Evolutionary conservation across 2,797 vertebrate species (phyloP).

Genomic region (Pristis pectinata): DNA sequence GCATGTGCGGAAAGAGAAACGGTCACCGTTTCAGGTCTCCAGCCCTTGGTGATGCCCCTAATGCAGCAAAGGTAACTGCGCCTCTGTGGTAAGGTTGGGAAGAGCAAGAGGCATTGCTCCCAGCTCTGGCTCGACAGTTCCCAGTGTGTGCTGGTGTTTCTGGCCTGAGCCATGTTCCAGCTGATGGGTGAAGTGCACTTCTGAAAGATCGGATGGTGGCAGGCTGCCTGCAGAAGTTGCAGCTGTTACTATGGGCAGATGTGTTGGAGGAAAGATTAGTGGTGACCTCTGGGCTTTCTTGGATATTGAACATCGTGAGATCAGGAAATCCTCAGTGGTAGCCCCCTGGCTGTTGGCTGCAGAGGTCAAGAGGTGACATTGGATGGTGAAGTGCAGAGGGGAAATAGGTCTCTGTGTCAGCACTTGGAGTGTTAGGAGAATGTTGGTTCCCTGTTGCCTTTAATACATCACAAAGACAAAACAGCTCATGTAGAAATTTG

Average conservation of each 20-base stretch:
- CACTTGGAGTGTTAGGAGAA: not conserved
- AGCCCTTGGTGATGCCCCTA: too few species aligned
- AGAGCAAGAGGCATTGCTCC: not conserved
- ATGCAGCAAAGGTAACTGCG: too few species aligned
- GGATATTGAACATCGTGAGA: not conserved
- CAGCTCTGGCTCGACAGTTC: not conserved
- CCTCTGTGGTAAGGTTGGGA: not conserved
- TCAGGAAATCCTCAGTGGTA: not conserved
- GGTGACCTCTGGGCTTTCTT: not conserved
- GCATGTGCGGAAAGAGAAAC: too few species aligned
- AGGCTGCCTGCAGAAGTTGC: not conserved
- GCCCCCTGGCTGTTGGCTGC: too few species aligned
- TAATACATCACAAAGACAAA: not conserved
- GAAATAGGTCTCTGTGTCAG: not conserved
- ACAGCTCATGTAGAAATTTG: not conserved
- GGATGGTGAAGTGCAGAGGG: not conserved
- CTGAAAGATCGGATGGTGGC: not conserved
- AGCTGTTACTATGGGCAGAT: not conserved
- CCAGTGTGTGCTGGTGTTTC: not conserved
- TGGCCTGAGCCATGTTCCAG: not conserved
- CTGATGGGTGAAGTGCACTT: not conserved
- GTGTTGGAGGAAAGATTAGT: not conserved
- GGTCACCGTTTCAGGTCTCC: too few species aligned
- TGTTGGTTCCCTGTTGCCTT: not conserved
- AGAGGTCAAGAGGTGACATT: not conserved